Evolutionary conservation across 37 sponge, comb jelly and placozoan genomes (phyloP).

Genomic region (Mnemiopsis leidyi): DNA sequence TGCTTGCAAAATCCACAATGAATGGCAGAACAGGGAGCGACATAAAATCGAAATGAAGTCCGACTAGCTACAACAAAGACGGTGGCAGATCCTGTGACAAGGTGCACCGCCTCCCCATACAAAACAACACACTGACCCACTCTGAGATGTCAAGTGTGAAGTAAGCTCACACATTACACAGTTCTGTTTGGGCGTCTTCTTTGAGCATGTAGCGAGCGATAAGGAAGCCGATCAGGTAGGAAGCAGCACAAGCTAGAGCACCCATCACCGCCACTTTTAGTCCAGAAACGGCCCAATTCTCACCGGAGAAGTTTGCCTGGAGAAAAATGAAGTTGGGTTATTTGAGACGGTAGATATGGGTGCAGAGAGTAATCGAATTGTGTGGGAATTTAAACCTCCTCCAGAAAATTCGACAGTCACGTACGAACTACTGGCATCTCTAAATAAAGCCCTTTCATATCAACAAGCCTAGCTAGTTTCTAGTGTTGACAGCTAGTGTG

Average conservation of each 20-base stretch:
- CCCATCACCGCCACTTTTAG: conserved; percentile 31
- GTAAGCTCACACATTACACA: neutral
- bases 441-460: no score
- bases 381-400: no score
- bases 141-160: conserved; percentile 2
- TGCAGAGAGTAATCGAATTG: no score
- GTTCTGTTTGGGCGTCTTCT: neutral
- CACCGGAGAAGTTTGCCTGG: neutral
- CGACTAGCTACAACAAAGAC: no score
- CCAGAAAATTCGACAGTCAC: no score
- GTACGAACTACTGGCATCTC: no score
- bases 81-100: neutral
- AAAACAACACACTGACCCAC: conserved; percentile 2
- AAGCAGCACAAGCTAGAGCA: conserved; percentile 40
- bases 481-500: no score
- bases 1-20: no score
- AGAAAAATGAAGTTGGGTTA: neutral
- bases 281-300: conserved; percentile 27
- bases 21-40: no score
- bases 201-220: neutral
- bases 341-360: neutral
- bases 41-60: no score
- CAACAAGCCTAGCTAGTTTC: no score
- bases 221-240: conserved; percentile 3
- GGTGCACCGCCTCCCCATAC: neutral